Conservation (phyloP, 2,888 invertebrate genomes). For the Chorisops tibialis region DNA sequence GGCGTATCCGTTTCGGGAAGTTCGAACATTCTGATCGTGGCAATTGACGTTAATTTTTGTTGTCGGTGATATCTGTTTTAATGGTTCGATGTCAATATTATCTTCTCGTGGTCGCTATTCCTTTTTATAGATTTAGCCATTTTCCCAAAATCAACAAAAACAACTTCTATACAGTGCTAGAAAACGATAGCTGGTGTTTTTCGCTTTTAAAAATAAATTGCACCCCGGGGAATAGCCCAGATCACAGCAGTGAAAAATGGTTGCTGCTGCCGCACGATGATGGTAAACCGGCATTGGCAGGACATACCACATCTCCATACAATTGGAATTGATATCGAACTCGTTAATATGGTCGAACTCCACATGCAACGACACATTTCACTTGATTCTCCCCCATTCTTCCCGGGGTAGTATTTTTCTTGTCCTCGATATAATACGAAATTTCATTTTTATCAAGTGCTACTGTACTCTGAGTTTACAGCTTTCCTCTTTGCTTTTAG, state of each 20-base stretch:
- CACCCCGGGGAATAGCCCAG: conserved; percentile 24
- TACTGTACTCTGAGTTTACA: conserved; percentile 15
- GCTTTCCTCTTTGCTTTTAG: conserved; percentile 15
- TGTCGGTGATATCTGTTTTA: conserved; percentile 14
- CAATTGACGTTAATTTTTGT: too few species aligned
- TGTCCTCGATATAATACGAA: not conserved
- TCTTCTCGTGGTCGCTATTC: too few species aligned
- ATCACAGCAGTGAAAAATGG: conserved; percentile 16
- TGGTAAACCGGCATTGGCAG: conserved; percentile 1
- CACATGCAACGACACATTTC: conserved; percentile 9
- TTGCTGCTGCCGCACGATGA: conserved; percentile 9
- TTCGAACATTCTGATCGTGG: too few species aligned
- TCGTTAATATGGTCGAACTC: conserved; percentile 16
- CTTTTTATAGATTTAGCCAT: not conserved
- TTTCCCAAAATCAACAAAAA: too few species aligned
- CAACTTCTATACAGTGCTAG: conserved; percentile 14
- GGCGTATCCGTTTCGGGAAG: too few species aligned
- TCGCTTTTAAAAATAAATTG: conserved; percentile 29
- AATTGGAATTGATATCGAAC: conserved; percentile 3
- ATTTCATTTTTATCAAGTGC: conserved; percentile 16
- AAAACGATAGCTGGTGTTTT: conserved; percentile 15
- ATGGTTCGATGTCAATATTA: not conserved
- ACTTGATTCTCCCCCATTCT: not conserved
- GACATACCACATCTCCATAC: not conserved
- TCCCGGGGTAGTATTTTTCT: not conserved